Base-by-base conservation (phyloP, 2,888 invertebrate genomes). In the Polyploca ridens region DNA sequence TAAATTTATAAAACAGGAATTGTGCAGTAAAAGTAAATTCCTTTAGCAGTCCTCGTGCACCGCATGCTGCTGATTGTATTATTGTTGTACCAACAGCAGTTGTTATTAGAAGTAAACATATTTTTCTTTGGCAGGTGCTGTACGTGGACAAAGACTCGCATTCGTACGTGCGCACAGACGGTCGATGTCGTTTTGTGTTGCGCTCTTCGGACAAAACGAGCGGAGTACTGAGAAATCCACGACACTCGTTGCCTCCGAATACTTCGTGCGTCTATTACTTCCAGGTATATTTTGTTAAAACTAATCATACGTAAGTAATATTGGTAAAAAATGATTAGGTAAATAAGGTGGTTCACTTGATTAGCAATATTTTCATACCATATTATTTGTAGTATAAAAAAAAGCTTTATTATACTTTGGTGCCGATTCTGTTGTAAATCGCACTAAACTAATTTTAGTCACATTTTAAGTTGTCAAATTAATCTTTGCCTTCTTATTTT, bases 181-280 rank as follows among this genome's bases (percentile, higher is more conserved):
- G 96, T 62, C 96, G 96, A 65, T 97, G 97, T 86, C 96, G 97
- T 81, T 97, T 97, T 89, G 95, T 96, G 68, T 94, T 97, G 59
- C 96, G 96, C 67, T 96, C 97, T 54, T 96, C 96, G 79, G 97
- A 97, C 82, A 95, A 96, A 80, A 95, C 96, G 57, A 96, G 96
- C 70, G 97, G 97, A 5, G 94, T 96, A 62, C 86, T 97, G 63
- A 95, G 96, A 82, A 97, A 97, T 85, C 97, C 97, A 3, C 93
- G 96, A 62, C 97, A 97, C 86, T 96, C 97, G 1, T 90, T 97
- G 65, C 97, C 97, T 0, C 97, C 97, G 2, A 97, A 97, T 88
- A 97, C 97, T 0, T 97, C 97, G 7, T 97, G 97, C 85, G 96
- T 96, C 68, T 97, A 97, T 87, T 96, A 96, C 83, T 97, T 97